Percentiles rank a stretch among this genome's conserved stretches.
Evolutionary conservation across 2,888 invertebrate species (phyloP).

Genomic region (Stenolophus ochropezus): DNA sequence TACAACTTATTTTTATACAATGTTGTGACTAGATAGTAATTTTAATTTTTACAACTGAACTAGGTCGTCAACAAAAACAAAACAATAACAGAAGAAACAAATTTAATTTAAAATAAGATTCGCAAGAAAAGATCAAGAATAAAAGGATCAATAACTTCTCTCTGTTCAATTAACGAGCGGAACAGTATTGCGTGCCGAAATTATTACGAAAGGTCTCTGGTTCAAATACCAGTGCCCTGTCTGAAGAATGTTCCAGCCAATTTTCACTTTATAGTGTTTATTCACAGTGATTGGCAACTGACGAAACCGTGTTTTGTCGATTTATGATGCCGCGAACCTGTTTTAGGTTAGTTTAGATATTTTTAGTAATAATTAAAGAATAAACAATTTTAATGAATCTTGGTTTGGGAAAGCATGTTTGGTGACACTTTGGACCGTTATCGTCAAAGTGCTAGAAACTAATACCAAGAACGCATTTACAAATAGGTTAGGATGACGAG

Average conservation of each 20-base stretch:
- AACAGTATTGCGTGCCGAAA: constrained; percentile 27
- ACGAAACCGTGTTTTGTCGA: constrained; percentile 21
- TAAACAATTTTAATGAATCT: constrained; percentile 16
- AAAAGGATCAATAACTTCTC: constrained; percentile 21
- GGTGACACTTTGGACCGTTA: constrained; percentile 34
- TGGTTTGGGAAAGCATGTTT: not conserved
- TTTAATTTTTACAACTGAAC: constrained; percentile 4
- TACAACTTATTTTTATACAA: not conserved
- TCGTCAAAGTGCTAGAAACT: constrained; percentile 7
- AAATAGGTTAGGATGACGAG: constrained; percentile 17
- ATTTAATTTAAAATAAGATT: constrained; percentile 15
- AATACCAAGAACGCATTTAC: constrained; percentile 22
- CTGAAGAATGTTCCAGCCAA: constrained; percentile 3
- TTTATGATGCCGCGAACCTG: constrained; percentile 19
- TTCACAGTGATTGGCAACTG: constrained; percentile 17
- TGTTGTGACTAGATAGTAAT: not conserved
- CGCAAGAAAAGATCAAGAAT: constrained; percentile 1
- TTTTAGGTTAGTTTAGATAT: not conserved
- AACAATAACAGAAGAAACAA: constrained; percentile 21
- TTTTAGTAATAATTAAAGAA: constrained; percentile 26
- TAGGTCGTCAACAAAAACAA: constrained; percentile 25
- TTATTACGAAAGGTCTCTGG: constrained; percentile 31
- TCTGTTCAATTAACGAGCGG: constrained; percentile 29
- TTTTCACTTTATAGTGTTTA: constrained; percentile 36
- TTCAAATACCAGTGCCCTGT: constrained; percentile 18